These are phyloP conservation scores for Apis mellifera DNA, from an alignment of 1,140 invertebrate genomes.

Conservation along the genomic window Amel_HAv3.1 CM009935.2:13333001-13333500, in stretches of 20 bases:
- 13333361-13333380: conserved; percentile 55
- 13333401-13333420: conserved; percentile 77
- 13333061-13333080: conserved; percentile 71
- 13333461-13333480: conserved; percentile 73
- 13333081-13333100: conserved; percentile 68
- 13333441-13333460: conserved; percentile 74
- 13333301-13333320: conserved; percentile 75
- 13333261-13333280: conserved; percentile 61
- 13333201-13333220: not conserved
- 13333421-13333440: conserved; percentile 75
- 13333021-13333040: conserved; percentile 74
- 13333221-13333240: not conserved
- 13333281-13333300: conserved; percentile 70
- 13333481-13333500: conserved; percentile 5
- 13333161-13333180: conserved; percentile 22
- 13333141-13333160: conserved; percentile 64
- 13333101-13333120: conserved; percentile 73
- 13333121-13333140: conserved; percentile 44
- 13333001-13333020: conserved; percentile 66
- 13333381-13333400: conserved; percentile 70
- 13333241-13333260: not conserved
- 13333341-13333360: conserved; percentile 63
- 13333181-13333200: not conserved
- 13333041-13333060: conserved; percentile 60
- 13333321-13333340: conserved; percentile 61